A percentile compares a stretch with the other conserved stretches of the same genome.
These are phyloP conservation scores for Aptenodytes patagonicus DNA, from an alignment of 2,113 vertebrate species.

Conservation along the genomic window DNA sequence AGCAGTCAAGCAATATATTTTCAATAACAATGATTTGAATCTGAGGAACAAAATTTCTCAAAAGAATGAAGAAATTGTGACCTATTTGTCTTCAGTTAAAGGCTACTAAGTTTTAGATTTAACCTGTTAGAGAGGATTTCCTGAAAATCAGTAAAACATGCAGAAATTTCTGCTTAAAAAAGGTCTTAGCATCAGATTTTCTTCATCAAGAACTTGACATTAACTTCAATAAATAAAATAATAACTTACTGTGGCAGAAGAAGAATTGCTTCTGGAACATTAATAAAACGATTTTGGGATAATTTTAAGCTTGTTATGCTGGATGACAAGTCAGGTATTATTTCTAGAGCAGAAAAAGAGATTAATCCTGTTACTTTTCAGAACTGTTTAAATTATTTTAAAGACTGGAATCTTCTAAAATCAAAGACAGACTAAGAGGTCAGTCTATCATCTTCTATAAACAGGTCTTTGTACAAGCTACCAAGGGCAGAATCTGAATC, in stretches of 20 bases:
- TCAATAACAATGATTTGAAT: background rate
- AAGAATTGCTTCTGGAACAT: slow-evolving; percentile 81
- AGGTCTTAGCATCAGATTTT: background rate
- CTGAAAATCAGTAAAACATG: background rate
- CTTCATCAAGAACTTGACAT: background rate
- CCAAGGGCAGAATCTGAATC: background rate
- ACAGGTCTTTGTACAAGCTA: background rate
- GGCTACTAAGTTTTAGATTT: background rate
- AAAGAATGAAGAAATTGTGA: background rate
- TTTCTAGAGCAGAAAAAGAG: slow-evolving; percentile 74
- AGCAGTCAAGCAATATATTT: background rate
- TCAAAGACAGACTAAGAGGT: background rate
- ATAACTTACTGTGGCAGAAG: slow-evolving; percentile 87
- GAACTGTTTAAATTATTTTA: background rate
- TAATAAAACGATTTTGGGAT: slow-evolving; percentile 83
- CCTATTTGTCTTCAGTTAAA: background rate
- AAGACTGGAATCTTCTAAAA: background rate
- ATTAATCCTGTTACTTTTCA: background rate
- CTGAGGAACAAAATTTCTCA: background rate
- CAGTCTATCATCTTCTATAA: background rate
- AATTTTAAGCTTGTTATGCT: slow-evolving; percentile 88
- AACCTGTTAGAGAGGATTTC: background rate
- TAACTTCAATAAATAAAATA: background rate
- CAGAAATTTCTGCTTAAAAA: background rate
- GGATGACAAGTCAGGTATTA: slow-evolving; percentile 76